These are phyloP conservation scores for Eupithecia abbreviata DNA, from an alignment of 2,888 invertebrate species.

Conservation along the genomic window DNA sequence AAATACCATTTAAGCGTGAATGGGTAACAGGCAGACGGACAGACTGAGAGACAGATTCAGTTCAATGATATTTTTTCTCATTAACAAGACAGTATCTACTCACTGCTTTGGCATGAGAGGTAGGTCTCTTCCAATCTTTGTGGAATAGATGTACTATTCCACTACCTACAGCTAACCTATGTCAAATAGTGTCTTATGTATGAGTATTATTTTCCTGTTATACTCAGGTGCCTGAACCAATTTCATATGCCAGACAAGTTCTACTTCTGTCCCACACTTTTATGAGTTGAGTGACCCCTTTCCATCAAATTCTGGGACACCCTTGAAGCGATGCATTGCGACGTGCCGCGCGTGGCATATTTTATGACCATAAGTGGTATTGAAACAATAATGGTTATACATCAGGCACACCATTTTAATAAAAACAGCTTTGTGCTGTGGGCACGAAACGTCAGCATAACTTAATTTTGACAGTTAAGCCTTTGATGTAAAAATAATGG, in stretches of 20 bases:
- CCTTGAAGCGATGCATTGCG: constrained; percentile 9
- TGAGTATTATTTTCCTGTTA: background rate
- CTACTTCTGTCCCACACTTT: constrained; percentile 1
- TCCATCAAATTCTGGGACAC: constrained; percentile 8
- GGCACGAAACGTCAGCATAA: background rate
- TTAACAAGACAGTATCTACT: too few species aligned
- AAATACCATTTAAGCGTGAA: too few species aligned
- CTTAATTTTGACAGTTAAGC: background rate
- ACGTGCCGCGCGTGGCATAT: constrained; percentile 29
- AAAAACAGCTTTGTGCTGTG: constrained; percentile 7
- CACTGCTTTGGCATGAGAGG: too few species aligned
- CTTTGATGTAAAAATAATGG: background rate
- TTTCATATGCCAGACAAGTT: constrained; percentile 3
- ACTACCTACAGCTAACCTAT: background rate
- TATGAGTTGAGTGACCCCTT: constrained; percentile 1
- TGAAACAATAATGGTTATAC: constrained; percentile 23
- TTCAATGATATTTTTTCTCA: too few species aligned
- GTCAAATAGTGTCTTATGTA: background rate
- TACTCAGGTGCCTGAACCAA: background rate
- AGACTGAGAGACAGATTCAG: too few species aligned
- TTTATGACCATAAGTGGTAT: constrained; percentile 21
- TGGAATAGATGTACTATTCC: background rate
- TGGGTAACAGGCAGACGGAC: too few species aligned
- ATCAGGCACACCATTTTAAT: constrained; percentile 25
- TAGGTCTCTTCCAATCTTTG: background rate